Evolutionary conservation across 2,113 vertebrate species (phyloP), one percentile per base, ranked within the genome.

Genomic region (Meleagris gallopavo): DNA sequence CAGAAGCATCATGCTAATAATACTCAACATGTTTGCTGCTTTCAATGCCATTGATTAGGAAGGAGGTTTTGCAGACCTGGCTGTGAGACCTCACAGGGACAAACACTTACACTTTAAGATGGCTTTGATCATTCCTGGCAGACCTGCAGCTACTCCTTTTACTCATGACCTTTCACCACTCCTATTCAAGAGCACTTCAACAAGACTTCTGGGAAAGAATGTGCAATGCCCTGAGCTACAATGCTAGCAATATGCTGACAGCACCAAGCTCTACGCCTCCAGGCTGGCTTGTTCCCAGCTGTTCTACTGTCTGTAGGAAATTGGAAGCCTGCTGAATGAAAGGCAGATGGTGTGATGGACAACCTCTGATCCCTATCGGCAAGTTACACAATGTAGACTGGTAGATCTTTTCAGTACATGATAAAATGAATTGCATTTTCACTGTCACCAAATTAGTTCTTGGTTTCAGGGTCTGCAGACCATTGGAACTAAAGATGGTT

Each of bases 271-370:
- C 89, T 73, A 43, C 0, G 1, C 91, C 91, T 87, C 91, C 48
- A 93, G 90, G 79, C 82, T 96, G 94, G 83, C 90, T 90, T 15
- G 10, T 77, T 95, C 94, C 87, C 89, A 91, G 96, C 75, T 92
- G 58, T 62, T 76, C 87, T 79, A 25, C 80, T 86, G n/a, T 73
- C 73, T 88, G 84, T 62, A 91, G 91, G 74, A 93, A 94, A 92
- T 41, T 18, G 89, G 93, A 83, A 95, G 65, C 25, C 73, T 57
- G 66, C 70, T 88, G 95, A 91, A 88, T 86, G 85, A 91, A 95
- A 94, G 87, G 89, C 94, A 96, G 82, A 80, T 83, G 91, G 84
- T 70, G 50, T 89, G 91, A 95, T 89, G 94, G 91, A 95, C 89
- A 97, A 74, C 79, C 89, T 80, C 91, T 83, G 91, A 94, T 94